phyloP scores from a whole-genome alignment of 2,888 invertebrate species.

The Pristionchus maxplancki region DNA sequence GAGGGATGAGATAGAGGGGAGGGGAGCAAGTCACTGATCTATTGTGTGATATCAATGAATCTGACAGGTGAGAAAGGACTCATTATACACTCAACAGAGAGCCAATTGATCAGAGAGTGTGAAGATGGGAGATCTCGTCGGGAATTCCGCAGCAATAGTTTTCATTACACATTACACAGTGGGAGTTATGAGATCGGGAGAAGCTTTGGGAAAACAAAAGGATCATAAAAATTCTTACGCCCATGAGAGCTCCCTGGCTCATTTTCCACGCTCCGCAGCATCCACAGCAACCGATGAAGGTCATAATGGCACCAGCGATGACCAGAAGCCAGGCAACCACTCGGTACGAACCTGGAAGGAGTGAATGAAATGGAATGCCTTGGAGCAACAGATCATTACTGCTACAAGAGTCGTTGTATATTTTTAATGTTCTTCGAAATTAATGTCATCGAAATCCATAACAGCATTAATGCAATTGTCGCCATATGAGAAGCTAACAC shows the following conservation, averaged over 20 bases:
- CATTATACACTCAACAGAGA: neutral
- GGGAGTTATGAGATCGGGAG: constrained; percentile 1
- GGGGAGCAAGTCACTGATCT: constrained; percentile 23
- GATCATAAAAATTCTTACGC: constrained; percentile 81
- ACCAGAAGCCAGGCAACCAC: constrained; percentile 86
- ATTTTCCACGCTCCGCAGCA: constrained; percentile 89
- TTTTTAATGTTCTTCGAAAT: too few relatives aligned
- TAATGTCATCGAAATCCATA: neutral
- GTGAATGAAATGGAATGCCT: neutral
- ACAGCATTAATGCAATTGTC: neutral
- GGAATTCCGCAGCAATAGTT: neutral
- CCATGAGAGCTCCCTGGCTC: constrained; percentile 86
- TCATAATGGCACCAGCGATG: constrained; percentile 85
- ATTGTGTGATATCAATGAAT: constrained; percentile 47
- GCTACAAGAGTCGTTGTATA: too few relatives aligned
- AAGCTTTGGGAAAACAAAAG: neutral
- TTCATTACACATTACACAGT: constrained; percentile 27
- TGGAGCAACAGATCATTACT: too few relatives aligned
- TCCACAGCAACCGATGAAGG: constrained; percentile 87
- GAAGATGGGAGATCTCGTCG: neutral
- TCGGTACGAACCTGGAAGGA: constrained; percentile 65
- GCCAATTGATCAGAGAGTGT: neutral
- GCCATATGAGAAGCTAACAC: neutral
- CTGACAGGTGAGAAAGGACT: constrained; percentile 42
- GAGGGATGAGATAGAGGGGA: neutral